These are phyloP conservation scores for Lepilemur ruficaudatus DNA, from an alignment of 2,797 vertebrate species.

Conservation along the genomic window DNA sequence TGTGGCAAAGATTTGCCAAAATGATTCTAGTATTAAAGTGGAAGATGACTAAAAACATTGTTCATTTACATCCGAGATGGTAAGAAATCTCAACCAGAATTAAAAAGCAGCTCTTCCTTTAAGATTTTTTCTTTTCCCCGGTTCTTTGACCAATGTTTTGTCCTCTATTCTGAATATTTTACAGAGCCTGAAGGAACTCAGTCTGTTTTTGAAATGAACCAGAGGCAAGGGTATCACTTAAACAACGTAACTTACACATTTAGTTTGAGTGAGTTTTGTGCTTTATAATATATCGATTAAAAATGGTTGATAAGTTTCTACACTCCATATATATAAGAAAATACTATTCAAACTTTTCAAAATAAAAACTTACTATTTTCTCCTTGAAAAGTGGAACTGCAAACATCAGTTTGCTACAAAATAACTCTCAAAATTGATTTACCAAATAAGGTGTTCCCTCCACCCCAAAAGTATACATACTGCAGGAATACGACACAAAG, in stretches of 20 bases:
- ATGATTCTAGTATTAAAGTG: not conserved
- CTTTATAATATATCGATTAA: not conserved
- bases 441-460: not conserved
- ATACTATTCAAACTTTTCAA: not conserved
- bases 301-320: not conserved
- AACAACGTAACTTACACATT: not conserved
- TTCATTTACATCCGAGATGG: not conserved
- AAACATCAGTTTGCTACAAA: not conserved
- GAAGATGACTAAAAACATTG: not conserved
- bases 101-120: not conserved
- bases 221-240: not conserved
- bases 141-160: not conserved
- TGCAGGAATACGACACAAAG: not conserved
- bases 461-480: not conserved
- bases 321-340: not conserved
- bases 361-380: not conserved
- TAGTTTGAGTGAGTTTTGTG: not conserved
- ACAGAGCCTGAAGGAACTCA: not conserved
- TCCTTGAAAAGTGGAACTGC: not conserved
- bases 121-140: not conserved
- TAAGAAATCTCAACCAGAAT: not conserved
- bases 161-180: not conserved
- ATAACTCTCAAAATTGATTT: not conserved
- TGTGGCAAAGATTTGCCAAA: not conserved
- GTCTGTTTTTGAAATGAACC: slow-evolving; percentile 18